Conservation (phyloP, 1,140 invertebrate genomes). For the Tetraneura akinire region DNA sequence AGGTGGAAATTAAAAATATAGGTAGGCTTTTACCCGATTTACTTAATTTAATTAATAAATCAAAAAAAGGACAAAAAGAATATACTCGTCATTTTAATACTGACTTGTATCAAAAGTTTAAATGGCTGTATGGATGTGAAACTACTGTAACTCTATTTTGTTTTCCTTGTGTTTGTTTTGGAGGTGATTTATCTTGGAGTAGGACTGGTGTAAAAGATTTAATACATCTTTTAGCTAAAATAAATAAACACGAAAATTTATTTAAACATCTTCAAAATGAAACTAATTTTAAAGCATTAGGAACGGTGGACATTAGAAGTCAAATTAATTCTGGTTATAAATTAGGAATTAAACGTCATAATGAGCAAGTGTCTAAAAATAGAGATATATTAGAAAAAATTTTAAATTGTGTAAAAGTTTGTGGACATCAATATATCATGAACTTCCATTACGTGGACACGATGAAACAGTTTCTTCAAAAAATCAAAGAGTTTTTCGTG, state of each 20-base stretch:
- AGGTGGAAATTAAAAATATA: background rate
- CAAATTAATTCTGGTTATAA: background rate
- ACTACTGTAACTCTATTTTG: background rate
- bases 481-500: too few species aligned
- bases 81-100: conserved; percentile 24
- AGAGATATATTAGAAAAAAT: background rate
- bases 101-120: background rate
- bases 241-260: conserved; percentile 24
- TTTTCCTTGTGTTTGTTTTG: conserved; percentile 35
- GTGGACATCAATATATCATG: conserved; percentile 56
- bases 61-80: background rate
- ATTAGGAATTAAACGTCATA: conserved; percentile 11
- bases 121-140: conserved; percentile 15
- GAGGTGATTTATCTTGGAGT: conserved; percentile 15
- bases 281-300: background rate
- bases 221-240: conserved; percentile 17
- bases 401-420: conserved; percentile 22
- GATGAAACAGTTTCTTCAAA: conserved; percentile 57
- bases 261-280: conserved; percentile 17
- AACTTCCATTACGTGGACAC: conserved; percentile 55
- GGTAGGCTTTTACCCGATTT: background rate
- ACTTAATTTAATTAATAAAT: background rate
- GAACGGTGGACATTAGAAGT: background rate
- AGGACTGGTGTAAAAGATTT: conserved; percentile 28
- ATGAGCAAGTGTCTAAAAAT: conserved; percentile 14